phyloP scores from a whole-genome alignment of 2,797 vertebrate species.

The Paguma larvata region DNA sequence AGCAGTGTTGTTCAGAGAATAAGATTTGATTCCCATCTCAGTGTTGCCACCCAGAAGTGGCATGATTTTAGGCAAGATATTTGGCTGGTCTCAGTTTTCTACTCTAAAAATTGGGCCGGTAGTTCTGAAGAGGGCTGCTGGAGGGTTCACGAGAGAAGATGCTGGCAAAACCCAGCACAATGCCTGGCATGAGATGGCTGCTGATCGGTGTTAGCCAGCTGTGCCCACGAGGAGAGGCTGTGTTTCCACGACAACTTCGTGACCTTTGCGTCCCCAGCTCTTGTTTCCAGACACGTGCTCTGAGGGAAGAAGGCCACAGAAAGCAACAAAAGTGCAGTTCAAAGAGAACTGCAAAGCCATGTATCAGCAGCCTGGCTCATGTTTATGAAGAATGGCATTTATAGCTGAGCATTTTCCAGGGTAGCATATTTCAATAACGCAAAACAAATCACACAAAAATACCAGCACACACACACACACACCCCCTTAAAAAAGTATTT shows the following conservation, averaged over 20 bases:
- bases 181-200: neutral
- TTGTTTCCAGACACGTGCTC: constrained; percentile 26
- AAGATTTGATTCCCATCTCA: neutral
- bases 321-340: constrained; percentile 53
- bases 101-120: neutral
- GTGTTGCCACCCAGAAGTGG: neutral
- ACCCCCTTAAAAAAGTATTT: constrained; percentile 67
- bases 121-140: neutral
- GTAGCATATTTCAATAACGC: constrained; percentile 74
- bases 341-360: constrained; percentile 64
- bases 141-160: neutral
- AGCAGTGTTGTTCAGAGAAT: neutral
- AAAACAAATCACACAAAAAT: constrained; percentile 79
- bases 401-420: constrained; percentile 68
- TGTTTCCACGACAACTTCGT: neutral
- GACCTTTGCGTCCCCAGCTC: neutral
- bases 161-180: neutral
- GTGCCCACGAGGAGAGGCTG: neutral
- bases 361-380: constrained; percentile 52
- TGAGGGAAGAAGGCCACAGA: neutral
- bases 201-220: neutral
- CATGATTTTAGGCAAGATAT: neutral
- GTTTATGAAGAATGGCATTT: constrained; percentile 76
- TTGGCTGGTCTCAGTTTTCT: neutral
- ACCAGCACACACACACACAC: constrained; percentile 29